Evolutionary conservation across 2,888 invertebrate species (phyloP), one percentile per base, ranked within the genome.

Genomic region (Drosophila ustulata): DNA sequence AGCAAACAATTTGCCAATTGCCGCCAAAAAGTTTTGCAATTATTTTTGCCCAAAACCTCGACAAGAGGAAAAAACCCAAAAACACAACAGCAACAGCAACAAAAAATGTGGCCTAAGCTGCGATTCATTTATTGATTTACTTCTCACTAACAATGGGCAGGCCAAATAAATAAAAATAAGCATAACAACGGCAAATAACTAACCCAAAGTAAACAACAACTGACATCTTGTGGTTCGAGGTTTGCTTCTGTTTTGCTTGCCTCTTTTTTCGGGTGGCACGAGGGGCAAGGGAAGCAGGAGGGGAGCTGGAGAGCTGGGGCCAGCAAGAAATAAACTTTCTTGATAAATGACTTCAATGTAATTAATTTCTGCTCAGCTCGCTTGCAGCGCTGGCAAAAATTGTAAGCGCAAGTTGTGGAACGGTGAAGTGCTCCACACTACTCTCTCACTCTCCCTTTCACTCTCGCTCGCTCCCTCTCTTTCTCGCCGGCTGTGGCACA

Each of bases 301-400:
- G n/a, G 23, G 9, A 1, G 34, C 5, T 18, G 51, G 13, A 25
- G 9, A 45, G 37, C 9, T 34, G 64, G 57, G 57, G 34, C 62
- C 57, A 69, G 84, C 87, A 83, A 86, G 87, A 85, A 85, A 88
- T 85, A 88, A 88, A 85, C 85, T 85, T 85, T 88, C 88, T 87
- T 85, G 85, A 85, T 89, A 85, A 85, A 85, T 85, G 89, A 89
- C 85, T 89, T 89, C 85, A 89, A 89, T 85, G 85, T 85, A 85
- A 85, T 85, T 85, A 85, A 89, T 85, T 85, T 89, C 81, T 81
- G 82, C 87, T 86, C 88, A 83, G 82, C 68, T 79, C 71, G 84
- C 82, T 75, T 84, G 88, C 85, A 84, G 67, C 70, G 78, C 75
- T 57, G 64, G 75, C 77, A 78, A 70, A 70, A 77, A 78, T 68